These are phyloP conservation scores for Candoia aspera DNA, from an alignment of 2,113 vertebrate genomes.

Conservation along the genomic window DNA sequence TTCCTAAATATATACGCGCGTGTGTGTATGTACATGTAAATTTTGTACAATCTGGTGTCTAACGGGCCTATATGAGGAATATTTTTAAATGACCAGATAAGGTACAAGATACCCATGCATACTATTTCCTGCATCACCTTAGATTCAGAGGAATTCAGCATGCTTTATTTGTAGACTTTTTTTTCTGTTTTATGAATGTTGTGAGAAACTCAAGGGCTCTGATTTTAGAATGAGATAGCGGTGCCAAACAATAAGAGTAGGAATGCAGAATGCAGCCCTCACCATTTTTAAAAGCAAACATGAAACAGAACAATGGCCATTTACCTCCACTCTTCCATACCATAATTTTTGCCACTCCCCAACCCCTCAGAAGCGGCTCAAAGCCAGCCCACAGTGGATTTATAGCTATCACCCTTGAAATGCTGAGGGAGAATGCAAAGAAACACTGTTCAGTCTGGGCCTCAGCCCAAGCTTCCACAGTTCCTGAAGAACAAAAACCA, in stretches of 20 bases:
- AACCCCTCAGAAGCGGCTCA: neutral
- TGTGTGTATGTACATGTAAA: neutral
- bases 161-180: neutral
- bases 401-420: neutral
- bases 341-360: neutral
- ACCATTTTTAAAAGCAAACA: neutral
- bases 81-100: neutral
- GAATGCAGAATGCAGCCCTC: neutral
- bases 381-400: neutral
- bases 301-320: neutral
- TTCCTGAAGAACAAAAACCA: neutral
- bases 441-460: neutral
- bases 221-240: neutral
- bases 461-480: neutral
- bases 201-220: neutral
- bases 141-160: neutral
- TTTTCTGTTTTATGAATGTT: neutral
- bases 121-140: neutral
- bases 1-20: neutral
- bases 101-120: neutral
- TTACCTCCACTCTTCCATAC: neutral
- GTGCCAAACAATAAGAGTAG: neutral
- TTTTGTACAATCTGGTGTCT: neutral
- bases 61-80: neutral
- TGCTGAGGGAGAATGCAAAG: neutral